Base-by-base conservation (phyloP, 2,113 vertebrate genomes). In the Sapajus apella region DNA sequence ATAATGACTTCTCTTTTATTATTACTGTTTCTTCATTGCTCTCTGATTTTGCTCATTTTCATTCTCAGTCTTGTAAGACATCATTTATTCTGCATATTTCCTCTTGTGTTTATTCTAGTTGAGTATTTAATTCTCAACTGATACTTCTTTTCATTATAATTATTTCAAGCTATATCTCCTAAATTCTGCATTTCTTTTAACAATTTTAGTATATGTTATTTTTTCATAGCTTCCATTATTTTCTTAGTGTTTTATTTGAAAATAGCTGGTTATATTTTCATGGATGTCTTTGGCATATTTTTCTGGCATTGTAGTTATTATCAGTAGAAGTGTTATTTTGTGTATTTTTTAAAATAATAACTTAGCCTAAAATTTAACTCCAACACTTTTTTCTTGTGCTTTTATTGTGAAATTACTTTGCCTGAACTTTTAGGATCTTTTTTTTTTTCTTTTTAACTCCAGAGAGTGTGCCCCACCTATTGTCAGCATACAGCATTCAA, bases 401-500 rank as follows among this genome's bases (percentile, higher is more conserved):
- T 47, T 55, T 90, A 37, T 18, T 10, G 13, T 64, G 47, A 50
- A 35, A 11, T 61, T 8, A 32, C 50, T 23, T 58, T 56, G 5
- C 2, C 75, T n/a, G 35, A 37, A 27, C 21, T n/a, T 55, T 43
- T 23, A 55, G 11, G 16, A 7, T 0, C 6, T 5, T 35, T 20
- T 43, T 58, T 58, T 58, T 58, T 56, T 56, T 12, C 27, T 23
- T 27, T 23, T 12, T 50, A 32, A 20, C 6, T 25, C 32, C 32
- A 35, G 27, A 23, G 16, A 25, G 11, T n/a, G 18, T 20, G 0
- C 7, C 32, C 30, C 6, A 0, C 1, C 43, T 40, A 3, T 5
- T 11, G 12, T 12, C 3, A 25, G 23, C 35, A 11, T 0, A 17
- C 12, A 12, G 27, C 6, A 8, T 11, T 30, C 13, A 2, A 9